phyloP scores from a whole-genome alignment of 2,888 invertebrate genomes.

The Oeneis ivallda region DNA sequence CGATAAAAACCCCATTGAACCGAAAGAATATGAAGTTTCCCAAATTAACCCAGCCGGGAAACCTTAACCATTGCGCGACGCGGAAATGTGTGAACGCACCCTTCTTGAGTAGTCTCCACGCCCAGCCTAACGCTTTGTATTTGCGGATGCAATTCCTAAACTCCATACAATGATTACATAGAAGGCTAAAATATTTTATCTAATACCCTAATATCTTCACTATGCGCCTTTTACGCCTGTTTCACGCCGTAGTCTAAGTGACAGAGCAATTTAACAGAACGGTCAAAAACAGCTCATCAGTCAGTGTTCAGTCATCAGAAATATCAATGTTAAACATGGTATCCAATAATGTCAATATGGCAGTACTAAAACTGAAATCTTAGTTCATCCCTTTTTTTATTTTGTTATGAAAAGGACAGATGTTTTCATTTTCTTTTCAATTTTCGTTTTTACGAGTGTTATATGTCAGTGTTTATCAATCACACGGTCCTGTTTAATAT shows the following conservation, averaged over 20 bases:
- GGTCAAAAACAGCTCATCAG: too few relatives aligned
- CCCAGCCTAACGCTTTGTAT: slow-evolving; percentile 7
- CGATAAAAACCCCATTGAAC: neutral
- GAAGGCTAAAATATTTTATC: slow-evolving; percentile 35
- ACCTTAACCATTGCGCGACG: neutral
- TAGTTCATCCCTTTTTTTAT: too few relatives aligned
- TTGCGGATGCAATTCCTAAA: slow-evolving; percentile 1
- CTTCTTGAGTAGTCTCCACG: neutral
- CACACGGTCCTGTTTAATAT: too few relatives aligned
- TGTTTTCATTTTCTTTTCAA: too few relatives aligned
- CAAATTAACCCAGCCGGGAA: neutral
- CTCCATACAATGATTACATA: slow-evolving; percentile 29
- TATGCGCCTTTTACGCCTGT: slow-evolving; percentile 43
- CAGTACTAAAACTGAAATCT: too few relatives aligned
- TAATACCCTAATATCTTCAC: slow-evolving; percentile 55
- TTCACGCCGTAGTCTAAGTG: slow-evolving; percentile 17
- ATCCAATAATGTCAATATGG: neutral
- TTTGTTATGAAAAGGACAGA: too few relatives aligned
- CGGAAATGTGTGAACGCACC: slow-evolving; percentile 6
- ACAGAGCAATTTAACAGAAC: neutral
- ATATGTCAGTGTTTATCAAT: too few relatives aligned
- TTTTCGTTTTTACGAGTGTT: too few relatives aligned
- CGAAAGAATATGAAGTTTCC: neutral
- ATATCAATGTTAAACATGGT: too few relatives aligned
- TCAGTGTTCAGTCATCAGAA: too few relatives aligned